phyloP scores from a whole-genome alignment of 2,888 invertebrate species.

The Pimpla rufipes region DNA sequence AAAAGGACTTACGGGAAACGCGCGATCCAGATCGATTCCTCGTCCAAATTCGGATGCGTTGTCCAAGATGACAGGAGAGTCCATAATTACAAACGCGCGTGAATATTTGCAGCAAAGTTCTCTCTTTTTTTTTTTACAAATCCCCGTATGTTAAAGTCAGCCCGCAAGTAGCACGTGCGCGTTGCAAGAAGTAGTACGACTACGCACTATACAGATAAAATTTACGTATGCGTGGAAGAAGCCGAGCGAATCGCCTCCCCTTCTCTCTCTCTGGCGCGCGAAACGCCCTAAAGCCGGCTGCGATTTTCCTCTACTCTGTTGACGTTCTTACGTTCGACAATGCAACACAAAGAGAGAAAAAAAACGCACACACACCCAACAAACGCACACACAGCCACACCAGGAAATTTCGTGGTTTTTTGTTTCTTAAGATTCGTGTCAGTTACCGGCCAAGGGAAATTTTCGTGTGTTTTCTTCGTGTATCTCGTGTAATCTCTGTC shows the following conservation, averaged over 20 bases:
- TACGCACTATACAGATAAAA: background rate
- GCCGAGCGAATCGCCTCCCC: conserved; percentile 16
- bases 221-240: background rate
- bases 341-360: conserved; percentile 61
- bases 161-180: conserved; percentile 33
- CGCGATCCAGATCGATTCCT: conserved; percentile 84
- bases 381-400: conserved; percentile 27
- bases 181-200: background rate
- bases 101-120: conserved; percentile 24
- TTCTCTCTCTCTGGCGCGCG: conserved; percentile 18
- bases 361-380: conserved; percentile 47
- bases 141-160: background rate
- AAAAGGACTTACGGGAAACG: conserved; percentile 86
- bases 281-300: conserved; percentile 47
- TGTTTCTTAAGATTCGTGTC: conserved; percentile 53
- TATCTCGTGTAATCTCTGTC: conserved; percentile 27
- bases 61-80: conserved; percentile 88
- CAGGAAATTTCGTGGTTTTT: conserved; percentile 27
- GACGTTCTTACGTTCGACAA: conserved; percentile 32
- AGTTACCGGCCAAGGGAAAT: conserved; percentile 59
- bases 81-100: conserved; percentile 84
- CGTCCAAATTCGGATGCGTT: conserved; percentile 87
- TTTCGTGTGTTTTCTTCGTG: conserved; percentile 56
- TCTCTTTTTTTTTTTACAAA: conserved; percentile 4
- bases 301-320: conserved; percentile 22